Percentiles rank a stretch among this genome's conserved stretches.
Conservation (phyloP, 2,888 invertebrate genomes). For the Aquatica leii region DNA sequence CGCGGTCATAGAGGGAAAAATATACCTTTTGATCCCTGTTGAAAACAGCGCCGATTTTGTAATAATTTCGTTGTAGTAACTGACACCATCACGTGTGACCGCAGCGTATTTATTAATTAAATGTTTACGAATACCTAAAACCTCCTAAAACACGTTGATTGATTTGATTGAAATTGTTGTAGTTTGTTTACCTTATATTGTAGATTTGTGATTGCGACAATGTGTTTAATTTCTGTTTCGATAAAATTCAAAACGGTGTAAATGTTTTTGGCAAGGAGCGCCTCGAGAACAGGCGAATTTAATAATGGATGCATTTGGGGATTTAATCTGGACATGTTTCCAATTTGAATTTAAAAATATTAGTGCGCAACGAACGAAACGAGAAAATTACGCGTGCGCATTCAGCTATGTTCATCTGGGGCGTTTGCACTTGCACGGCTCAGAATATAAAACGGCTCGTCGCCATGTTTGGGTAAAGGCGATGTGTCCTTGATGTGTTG, state of each 20-base stretch:
- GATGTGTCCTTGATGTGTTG: constrained; percentile 60
- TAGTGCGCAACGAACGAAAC: constrained; percentile 7
- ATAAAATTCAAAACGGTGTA: constrained; percentile 67
- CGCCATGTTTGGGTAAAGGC: constrained; percentile 65
- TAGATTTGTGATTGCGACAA: constrained; percentile 62
- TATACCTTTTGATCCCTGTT: constrained; percentile 66
- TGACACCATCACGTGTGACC: constrained; percentile 56
- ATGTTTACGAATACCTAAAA: constrained; percentile 58
- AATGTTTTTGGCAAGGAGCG: constrained; percentile 65
- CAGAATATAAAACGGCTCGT: constrained; percentile 58
- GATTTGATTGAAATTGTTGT: constrained; percentile 13
- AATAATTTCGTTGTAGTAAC: constrained; percentile 53
- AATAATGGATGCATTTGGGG: constrained; percentile 54
- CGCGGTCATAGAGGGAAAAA: too few relatives aligned
- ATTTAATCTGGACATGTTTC: constrained; percentile 45
- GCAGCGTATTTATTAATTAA: constrained; percentile 65
- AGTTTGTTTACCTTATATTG: constrained; percentile 59
- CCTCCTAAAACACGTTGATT: constrained; percentile 58
- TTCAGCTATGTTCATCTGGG: constrained; percentile 41
- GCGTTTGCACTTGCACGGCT: constrained; percentile 45
- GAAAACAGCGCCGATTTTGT: constrained; percentile 56
- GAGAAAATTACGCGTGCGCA: constrained; percentile 45
- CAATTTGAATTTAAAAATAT: constrained; percentile 25
- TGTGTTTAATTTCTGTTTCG: constrained; percentile 64
- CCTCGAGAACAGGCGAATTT: constrained; percentile 59